A percentile compares a stretch with the other conserved stretches of the same genome.
Conservation (phyloP, 2,888 invertebrate species). For the Eulithis prunata region DNA sequence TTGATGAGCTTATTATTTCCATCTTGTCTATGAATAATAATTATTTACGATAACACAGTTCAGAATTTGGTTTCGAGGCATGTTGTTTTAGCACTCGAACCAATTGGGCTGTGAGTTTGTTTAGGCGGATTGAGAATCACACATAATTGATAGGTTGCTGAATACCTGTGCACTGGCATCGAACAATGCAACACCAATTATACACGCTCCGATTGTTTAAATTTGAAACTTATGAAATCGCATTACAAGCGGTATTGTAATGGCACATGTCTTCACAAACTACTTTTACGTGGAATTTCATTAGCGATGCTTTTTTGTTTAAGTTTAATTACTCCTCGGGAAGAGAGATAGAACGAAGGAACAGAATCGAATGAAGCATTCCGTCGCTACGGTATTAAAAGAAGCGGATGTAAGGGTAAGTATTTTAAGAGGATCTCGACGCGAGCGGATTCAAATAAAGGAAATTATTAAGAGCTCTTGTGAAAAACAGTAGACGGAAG, state of each 20-base stretch:
- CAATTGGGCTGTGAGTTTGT: constrained; percentile 61
- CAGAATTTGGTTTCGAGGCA: constrained; percentile 47
- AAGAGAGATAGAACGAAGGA: constrained; percentile 74
- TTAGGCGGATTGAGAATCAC: constrained; percentile 69
- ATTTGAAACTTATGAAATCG: constrained; percentile 80
- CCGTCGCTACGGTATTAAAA: constrained; percentile 81
- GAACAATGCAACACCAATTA: constrained; percentile 79
- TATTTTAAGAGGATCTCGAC: constrained; percentile 82
- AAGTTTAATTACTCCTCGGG: constrained; percentile 75
- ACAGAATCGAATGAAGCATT: constrained; percentile 73
- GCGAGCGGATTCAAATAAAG: constrained; percentile 81
- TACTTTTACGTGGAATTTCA: constrained; percentile 73
- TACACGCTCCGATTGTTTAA: constrained; percentile 78
- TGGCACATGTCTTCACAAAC: constrained; percentile 56
- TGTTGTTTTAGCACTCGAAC: constrained; percentile 71
- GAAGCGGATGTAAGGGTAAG: constrained; percentile 83
- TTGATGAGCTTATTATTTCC: constrained; percentile 78
- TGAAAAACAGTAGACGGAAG: constrained; percentile 78
- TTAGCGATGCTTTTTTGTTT: constrained; percentile 69
- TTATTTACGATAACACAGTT: constrained; percentile 52
- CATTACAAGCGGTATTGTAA: constrained; percentile 65
- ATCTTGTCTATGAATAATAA: constrained; percentile 72
- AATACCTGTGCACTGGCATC: constrained; percentile 77
- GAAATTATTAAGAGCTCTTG: constrained; percentile 82
- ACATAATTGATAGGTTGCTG: constrained; percentile 75